These are phyloP conservation scores for Steinernema carpocapsae DNA, from an alignment of 2,888 invertebrate species.

Conservation along the genomic window DNA sequence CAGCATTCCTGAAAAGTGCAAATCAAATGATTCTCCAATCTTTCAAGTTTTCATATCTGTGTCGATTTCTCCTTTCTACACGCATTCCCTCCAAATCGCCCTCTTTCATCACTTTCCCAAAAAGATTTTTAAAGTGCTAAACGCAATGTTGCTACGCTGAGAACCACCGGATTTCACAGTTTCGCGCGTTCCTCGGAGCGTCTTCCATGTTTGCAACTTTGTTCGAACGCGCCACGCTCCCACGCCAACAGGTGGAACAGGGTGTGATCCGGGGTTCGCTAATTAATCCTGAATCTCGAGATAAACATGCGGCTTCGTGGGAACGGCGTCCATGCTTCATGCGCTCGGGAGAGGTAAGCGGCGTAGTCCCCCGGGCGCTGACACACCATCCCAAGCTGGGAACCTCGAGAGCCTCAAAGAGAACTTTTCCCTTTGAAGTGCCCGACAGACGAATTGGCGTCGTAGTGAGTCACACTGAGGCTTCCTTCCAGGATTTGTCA, in stretches of 20 bases:
- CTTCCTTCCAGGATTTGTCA: background rate
- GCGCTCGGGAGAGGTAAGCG: background rate
- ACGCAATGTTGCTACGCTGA: constrained; percentile 27
- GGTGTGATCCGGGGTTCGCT: background rate
- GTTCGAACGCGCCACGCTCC: constrained; percentile 5
- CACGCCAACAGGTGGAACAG: background rate
- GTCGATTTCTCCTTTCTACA: too few species aligned
- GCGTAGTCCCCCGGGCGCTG: background rate
- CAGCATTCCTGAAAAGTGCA: too few species aligned
- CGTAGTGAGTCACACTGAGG: background rate
- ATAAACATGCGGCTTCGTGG: constrained; percentile 13
- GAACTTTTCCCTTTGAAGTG: constrained; percentile 15
- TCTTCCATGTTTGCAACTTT: background rate
- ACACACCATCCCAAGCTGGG: constrained; percentile 1
- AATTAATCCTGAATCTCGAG: background rate
- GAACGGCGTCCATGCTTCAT: background rate
- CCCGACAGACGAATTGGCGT: constrained; percentile 27
- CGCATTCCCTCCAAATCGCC: too few species aligned
- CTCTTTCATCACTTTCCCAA: too few species aligned
- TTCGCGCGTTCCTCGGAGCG: background rate
- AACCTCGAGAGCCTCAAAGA: constrained; percentile 22
- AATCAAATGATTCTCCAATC: too few species aligned
- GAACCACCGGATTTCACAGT: constrained; percentile 20
- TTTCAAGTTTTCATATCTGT: too few species aligned
- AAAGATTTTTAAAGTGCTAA: background rate